Conservation (phyloP, 2,113 vertebrate genomes). For the Lagopus muta region DNA sequence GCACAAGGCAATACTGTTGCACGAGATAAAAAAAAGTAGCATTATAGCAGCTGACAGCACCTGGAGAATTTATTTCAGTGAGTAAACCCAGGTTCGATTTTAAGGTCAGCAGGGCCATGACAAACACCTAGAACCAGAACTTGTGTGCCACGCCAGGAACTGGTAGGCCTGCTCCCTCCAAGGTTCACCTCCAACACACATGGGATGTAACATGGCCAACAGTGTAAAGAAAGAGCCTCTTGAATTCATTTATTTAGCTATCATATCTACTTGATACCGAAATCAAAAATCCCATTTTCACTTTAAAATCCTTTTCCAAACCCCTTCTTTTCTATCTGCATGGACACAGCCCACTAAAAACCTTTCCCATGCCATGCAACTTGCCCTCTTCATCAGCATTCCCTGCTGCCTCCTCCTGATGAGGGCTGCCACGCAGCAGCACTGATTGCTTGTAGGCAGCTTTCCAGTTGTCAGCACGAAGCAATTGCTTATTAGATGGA, state of each 20-base stretch:
- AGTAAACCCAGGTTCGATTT: not conserved
- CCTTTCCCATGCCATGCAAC: not conserved
- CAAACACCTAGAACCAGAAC: not conserved
- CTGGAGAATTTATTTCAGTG: not conserved
- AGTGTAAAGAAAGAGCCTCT: not conserved
- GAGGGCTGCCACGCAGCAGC: not conserved
- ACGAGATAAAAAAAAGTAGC: not conserved
- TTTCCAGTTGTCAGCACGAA: slow-evolving; percentile 19
- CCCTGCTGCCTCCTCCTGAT: not conserved
- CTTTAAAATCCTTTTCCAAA: not conserved
- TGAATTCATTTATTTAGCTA: not conserved
- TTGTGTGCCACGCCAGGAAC: fast-evolving
- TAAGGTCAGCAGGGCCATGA: not conserved
- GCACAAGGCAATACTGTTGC: not conserved
- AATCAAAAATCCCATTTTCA: not conserved
- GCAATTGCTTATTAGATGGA: not conserved
- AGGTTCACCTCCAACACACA: not conserved
- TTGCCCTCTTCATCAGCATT: slow-evolving; percentile 6
- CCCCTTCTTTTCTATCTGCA: not conserved
- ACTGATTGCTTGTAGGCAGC: not conserved
- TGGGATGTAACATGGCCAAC: not conserved
- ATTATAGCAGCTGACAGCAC: not conserved
- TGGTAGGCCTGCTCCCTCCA: fast-evolving
- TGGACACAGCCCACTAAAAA: not conserved
- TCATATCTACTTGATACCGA: not conserved